Base-by-base conservation (phyloP, 2,888 invertebrate species). In the Nymphalis urticae region DNA sequence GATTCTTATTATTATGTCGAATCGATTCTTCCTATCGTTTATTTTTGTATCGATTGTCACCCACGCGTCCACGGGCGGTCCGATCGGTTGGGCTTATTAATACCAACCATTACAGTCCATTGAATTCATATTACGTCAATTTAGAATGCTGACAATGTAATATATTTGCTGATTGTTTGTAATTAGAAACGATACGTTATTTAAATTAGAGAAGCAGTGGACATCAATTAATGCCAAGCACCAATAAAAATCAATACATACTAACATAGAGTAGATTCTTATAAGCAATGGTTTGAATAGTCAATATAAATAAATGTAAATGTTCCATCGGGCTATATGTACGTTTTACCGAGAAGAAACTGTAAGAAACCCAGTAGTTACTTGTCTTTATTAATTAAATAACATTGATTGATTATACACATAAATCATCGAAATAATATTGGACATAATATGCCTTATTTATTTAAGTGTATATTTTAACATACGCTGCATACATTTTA, bases 81-180 rank as follows among this genome's bases (percentile, higher is more conserved):
- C 79, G 75, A 74, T 74, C 72, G 72, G 64, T 69, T 62, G 68
- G 71, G 72, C 72, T 75, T 76, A 76, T 75, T 75, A 69, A 73
- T 76, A 75, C 75, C 79, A 74, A 73, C 79, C 75, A 83, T 85
- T 85, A 80, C 76, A 81, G 79, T 81, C 80, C 78, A 84, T 83
- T 83, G 81, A 80, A 81, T 79, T 77, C 81, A 84, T 83, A 83
- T 84, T 79, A 83, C 81, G 79, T 83, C 83, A 82, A 83, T 85
- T 84, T 79, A 80, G 74, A 74, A 73, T 51, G 68, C 65, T 72
- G 72, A 72, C 71, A 69, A 65, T 64, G 65, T 73, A 69, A 70
- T 71, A 72, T 64, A 67, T 72, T 59, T 62, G 69, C 61, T 66
- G 66, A 68, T 70, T 61, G 66, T 47, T 53, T 24, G 62, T 70